Percentiles rank a stretch among this genome's conserved stretches.
Conservation (phyloP, 2,113 vertebrate genomes). For the Gnathonemus longibarbis region DNA sequence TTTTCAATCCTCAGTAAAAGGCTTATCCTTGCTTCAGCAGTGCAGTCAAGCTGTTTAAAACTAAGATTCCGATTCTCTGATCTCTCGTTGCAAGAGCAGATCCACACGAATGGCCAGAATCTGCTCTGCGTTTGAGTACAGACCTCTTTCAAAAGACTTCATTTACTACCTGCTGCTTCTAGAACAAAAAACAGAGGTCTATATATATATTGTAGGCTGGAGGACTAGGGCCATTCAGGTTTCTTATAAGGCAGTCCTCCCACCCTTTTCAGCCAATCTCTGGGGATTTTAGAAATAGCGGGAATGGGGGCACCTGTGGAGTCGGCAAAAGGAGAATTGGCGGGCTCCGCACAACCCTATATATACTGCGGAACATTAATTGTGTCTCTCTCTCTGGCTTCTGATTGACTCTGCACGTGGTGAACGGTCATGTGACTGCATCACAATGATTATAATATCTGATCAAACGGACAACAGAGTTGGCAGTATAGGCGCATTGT, state of each 20-base stretch:
- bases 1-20: constrained; percentile 26
- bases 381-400: too few species aligned
- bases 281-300: background rate
- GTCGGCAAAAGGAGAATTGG: too few species aligned
- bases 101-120: constrained; percentile 47
- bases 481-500: too few species aligned
- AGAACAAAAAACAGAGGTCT: constrained; percentile 43
- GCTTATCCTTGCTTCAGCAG: constrained; percentile 40
- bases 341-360: background rate
- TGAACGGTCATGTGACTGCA: too few species aligned
- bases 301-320: too few species aligned
- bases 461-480: too few species aligned
- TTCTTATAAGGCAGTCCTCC: too few species aligned
- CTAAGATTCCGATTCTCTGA: constrained; percentile 38
- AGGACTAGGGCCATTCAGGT: too few species aligned
- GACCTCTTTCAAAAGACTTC: constrained; percentile 31
- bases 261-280: too few species aligned
- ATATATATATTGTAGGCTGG: too few species aligned
- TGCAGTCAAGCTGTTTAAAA: constrained; percentile 49
- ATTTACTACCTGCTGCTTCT: constrained; percentile 43
- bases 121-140: constrained; percentile 47
- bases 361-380: background rate
- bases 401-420: too few species aligned
- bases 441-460: too few species aligned
- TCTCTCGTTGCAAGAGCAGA: constrained; percentile 41